A percentile compares a stretch with the other conserved stretches of the same genome.
These are phyloP conservation scores for Ellobium chinense DNA, from an alignment of 2,888 invertebrate species.

Conservation along the genomic window DNA sequence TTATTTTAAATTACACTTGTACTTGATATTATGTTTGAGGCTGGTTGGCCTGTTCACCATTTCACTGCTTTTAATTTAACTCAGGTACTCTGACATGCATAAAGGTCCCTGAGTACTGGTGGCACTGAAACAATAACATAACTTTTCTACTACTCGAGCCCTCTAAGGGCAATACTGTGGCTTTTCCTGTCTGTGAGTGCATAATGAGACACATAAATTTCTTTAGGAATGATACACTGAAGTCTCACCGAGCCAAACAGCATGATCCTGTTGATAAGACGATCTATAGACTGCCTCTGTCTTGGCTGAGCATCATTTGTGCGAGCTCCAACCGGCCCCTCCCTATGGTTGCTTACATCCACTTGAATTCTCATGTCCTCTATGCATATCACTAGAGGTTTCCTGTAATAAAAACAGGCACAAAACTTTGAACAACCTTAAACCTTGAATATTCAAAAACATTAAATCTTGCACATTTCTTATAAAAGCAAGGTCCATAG, in stretches of 20 bases:
- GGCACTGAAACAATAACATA: no score
- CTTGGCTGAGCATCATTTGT: background rate
- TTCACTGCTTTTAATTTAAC: background rate
- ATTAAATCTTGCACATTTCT: no score
- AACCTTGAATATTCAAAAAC: no score
- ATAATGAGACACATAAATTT: no score
- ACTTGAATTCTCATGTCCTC: conserved; percentile 76
- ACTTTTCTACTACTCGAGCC: no score
- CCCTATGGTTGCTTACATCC: conserved; percentile 51
- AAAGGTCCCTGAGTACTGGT: background rate
- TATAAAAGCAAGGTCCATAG: no score
- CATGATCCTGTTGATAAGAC: conserved; percentile 17
- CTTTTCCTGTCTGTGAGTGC: no score
- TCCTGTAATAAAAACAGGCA: conserved; percentile 61
- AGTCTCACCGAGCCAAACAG: conserved; percentile 21
- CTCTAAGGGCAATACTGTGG: no score
- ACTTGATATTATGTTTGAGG: no score
- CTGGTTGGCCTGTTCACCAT: background rate
- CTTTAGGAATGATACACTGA: no score
- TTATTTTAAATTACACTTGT: no score
- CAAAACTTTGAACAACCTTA: no score
- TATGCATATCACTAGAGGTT: conserved; percentile 73
- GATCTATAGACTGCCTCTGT: conserved; percentile 8
- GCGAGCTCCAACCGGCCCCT: conserved; percentile 14
- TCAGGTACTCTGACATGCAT: background rate